Percentiles rank a stretch among this genome's conserved stretches.
phyloP scores from a whole-genome alignment of 2,113 vertebrate genomes.

The Otolemur garnettii region DNA sequence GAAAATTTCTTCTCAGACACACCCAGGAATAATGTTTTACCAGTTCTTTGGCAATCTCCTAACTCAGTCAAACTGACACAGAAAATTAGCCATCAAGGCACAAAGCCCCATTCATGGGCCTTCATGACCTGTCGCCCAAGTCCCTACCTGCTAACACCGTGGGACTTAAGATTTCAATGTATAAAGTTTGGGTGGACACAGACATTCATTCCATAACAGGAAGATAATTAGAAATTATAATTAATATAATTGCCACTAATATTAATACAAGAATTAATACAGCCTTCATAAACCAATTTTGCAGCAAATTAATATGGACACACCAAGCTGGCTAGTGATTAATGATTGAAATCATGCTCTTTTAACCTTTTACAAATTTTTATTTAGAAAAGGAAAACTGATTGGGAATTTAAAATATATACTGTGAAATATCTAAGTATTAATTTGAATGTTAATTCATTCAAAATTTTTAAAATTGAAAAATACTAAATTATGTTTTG shows the following conservation, averaged over 20 bases:
- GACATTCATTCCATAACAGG: neutral
- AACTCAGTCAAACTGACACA: neutral
- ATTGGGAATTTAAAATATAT: neutral
- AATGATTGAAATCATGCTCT: neutral
- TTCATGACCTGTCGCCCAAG: neutral
- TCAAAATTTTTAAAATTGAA: too few species aligned
- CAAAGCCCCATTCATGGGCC: neutral
- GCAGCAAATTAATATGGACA: neutral
- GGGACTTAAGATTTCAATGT: neutral
- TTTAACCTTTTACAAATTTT: neutral
- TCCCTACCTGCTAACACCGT: neutral
- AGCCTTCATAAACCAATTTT: slow-evolving; percentile 28
- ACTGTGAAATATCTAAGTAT: neutral
- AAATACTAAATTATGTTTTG: neutral
- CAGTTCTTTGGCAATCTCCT: neutral
- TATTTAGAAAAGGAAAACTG: neutral
- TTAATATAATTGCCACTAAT: neutral
- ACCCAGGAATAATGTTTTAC: neutral
- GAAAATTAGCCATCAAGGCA: neutral
- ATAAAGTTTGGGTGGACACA: neutral
- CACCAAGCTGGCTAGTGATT: neutral
- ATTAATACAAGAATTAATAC: neutral
- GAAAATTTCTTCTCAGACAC: neutral
- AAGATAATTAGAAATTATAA: neutral
- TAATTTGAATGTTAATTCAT: neutral